Evolutionary conservation across 2,113 vertebrate species (phyloP).

Genomic region (Tympanuchus pallidicinctus): DNA sequence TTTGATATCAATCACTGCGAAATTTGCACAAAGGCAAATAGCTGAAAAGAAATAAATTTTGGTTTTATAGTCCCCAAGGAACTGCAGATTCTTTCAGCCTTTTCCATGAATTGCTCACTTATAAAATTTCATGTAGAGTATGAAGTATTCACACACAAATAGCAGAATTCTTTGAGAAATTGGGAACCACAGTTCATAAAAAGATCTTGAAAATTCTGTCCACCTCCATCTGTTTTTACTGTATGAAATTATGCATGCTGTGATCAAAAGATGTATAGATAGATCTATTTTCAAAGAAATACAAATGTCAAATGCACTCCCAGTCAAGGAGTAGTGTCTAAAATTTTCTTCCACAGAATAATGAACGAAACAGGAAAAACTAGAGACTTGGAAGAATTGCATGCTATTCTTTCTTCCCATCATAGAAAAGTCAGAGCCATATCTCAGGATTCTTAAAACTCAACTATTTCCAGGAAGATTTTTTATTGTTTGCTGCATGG

Average conservation of each 20-base stretch:
- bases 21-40: neutral
- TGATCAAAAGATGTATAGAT: neutral
- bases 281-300: neutral
- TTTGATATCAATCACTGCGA: neutral
- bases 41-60: neutral
- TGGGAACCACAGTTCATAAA: neutral
- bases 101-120: neutral
- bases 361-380: neutral
- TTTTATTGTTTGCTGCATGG: neutral
- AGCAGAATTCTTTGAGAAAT: neutral
- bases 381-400: neutral
- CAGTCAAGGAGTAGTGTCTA: neutral
- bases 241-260: neutral
- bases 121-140: neutral
- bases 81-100: neutral
- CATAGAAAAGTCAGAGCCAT: neutral
- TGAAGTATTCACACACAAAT: neutral
- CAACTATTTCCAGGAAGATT: neutral
- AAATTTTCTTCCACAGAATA: neutral
- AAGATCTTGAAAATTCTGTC: neutral
- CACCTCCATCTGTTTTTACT: neutral
- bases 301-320: neutral
- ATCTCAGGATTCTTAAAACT: neutral
- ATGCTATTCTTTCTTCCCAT: neutral
- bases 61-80: accelerated